These are phyloP conservation scores for Ceriagrion tenellum DNA, from an alignment of 2,888 invertebrate species.

Conservation along the genomic window DNA sequence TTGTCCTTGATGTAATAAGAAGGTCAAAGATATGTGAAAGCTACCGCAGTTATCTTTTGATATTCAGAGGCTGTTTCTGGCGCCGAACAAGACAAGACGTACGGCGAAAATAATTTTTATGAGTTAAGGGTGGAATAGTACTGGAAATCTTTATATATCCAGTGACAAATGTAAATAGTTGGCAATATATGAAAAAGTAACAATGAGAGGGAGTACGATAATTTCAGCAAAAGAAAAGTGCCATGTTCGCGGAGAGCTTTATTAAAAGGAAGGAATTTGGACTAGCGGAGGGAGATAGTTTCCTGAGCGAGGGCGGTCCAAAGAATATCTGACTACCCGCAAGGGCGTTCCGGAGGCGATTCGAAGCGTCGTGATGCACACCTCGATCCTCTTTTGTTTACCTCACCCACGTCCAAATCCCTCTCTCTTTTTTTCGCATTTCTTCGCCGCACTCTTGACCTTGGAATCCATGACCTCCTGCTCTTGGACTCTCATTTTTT, in stretches of 20 bases:
- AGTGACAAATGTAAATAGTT: background rate
- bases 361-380: conserved; percentile 74
- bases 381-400: conserved; percentile 72
- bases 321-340: conserved; percentile 75
- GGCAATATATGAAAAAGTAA: background rate
- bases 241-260: background rate
- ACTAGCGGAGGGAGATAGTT: conserved; percentile 59
- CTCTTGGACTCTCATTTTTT: too few species aligned
- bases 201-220: background rate
- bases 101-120: too few species aligned
- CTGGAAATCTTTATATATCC: too few species aligned
- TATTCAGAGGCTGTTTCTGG: too few species aligned
- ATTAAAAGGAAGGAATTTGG: background rate
- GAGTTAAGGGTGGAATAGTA: too few species aligned
- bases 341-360: conserved; percentile 77
- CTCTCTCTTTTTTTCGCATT: conserved; percentile 34
- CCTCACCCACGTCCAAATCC: conserved; percentile 71
- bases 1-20: too few species aligned
- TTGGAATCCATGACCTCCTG: too few species aligned
- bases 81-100: too few species aligned
- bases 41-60: too few species aligned
- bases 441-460: background rate
- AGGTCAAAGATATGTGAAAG: too few species aligned
- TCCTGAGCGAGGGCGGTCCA: conserved; percentile 70
- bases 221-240: background rate